A percentile compares a stretch with the other conserved stretches of the same genome.
phyloP scores from a whole-genome alignment of 1,140 invertebrate species.

The Bradynema listronoti region DNA sequence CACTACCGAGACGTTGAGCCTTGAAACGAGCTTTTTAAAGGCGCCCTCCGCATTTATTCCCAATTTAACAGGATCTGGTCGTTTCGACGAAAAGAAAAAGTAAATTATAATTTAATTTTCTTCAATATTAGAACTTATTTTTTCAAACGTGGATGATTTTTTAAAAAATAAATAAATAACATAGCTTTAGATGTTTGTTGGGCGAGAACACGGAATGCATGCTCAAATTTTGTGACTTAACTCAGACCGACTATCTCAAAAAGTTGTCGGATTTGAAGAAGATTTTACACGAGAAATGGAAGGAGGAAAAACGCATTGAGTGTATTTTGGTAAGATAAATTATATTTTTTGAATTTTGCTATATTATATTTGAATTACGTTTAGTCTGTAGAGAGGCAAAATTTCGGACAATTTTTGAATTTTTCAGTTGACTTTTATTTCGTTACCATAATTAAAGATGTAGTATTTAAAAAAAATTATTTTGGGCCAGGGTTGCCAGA shows the following conservation, averaged over 20 bases:
- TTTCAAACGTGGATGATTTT: too few relatives aligned
- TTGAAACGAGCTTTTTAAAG: slow-evolving; percentile 30
- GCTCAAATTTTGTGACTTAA: slow-evolving; percentile 23
- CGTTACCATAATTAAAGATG: too few relatives aligned
- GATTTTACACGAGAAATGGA: slow-evolving; percentile 22
- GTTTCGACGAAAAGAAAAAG: slow-evolving; percentile 4
- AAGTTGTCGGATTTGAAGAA: slow-evolving; percentile 27
- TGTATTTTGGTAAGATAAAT: slow-evolving; percentile 31
- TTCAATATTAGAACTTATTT: not conserved
- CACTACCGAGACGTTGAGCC: slow-evolving; percentile 17
- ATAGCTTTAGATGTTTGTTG: not conserved
- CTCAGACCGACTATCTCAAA: slow-evolving; percentile 24
- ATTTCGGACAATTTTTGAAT: too few relatives aligned
- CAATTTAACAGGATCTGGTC: not conserved
- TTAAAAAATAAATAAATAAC: too few relatives aligned
- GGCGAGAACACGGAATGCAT: not conserved
- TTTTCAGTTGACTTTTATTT: too few relatives aligned
- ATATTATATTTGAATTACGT: too few relatives aligned
- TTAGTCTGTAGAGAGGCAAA: too few relatives aligned
- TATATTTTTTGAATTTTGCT: slow-evolving; percentile 1
- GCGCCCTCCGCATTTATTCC: too few relatives aligned
- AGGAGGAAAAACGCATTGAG: slow-evolving; percentile 32
- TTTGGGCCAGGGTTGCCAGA: too few relatives aligned
- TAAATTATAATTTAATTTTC: slow-evolving; percentile 2
- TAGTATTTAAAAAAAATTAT: too few relatives aligned